Evolutionary conservation across 2,113 vertebrate species (phyloP).

Genomic region (Andinoacara biseriatus): DNA sequence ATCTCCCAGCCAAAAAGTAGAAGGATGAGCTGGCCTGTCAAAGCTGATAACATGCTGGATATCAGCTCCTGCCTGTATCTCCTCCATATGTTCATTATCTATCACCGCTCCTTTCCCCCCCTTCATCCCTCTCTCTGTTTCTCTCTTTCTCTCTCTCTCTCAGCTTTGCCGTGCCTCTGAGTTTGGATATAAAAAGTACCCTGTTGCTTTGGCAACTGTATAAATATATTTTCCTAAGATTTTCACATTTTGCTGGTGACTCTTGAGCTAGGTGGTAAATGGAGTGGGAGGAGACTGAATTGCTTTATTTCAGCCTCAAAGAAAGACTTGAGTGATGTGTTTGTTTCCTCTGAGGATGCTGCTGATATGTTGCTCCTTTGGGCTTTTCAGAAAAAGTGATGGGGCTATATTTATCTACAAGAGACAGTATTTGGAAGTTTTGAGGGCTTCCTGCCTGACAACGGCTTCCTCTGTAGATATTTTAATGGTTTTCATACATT

Average conservation of each 20-base stretch:
- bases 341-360: slow-evolving; percentile 53
- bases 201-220: slow-evolving; percentile 79
- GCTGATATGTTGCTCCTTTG: slow-evolving; percentile 52
- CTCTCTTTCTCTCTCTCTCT: slow-evolving; percentile 27
- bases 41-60: slow-evolving; percentile 69
- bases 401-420: slow-evolving; percentile 68
- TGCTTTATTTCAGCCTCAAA: slow-evolving; percentile 64
- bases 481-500: slow-evolving; percentile 15
- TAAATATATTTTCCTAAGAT: slow-evolving; percentile 63
- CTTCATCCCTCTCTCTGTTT: slow-evolving; percentile 37
- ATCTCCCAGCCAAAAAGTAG: slow-evolving; percentile 63
- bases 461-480: slow-evolving; percentile 25
- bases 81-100: slow-evolving; percentile 63
- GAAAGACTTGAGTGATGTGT: slow-evolving; percentile 61
- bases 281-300: slow-evolving; percentile 59
- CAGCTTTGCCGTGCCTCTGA: slow-evolving; percentile 24
- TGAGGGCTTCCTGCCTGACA: slow-evolving; percentile 45
- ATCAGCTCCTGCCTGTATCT: slow-evolving; percentile 57
- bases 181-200: slow-evolving; percentile 69
- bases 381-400: slow-evolving; percentile 50
- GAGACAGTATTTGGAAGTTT: slow-evolving; percentile 47
- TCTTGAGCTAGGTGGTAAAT: slow-evolving; percentile 56
- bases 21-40: slow-evolving; percentile 72
- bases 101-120: slow-evolving; percentile 40
- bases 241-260: slow-evolving; percentile 56